Evolutionary conservation across 2,888 invertebrate species (phyloP).

Genomic region (Macrophya alboannulata): DNA sequence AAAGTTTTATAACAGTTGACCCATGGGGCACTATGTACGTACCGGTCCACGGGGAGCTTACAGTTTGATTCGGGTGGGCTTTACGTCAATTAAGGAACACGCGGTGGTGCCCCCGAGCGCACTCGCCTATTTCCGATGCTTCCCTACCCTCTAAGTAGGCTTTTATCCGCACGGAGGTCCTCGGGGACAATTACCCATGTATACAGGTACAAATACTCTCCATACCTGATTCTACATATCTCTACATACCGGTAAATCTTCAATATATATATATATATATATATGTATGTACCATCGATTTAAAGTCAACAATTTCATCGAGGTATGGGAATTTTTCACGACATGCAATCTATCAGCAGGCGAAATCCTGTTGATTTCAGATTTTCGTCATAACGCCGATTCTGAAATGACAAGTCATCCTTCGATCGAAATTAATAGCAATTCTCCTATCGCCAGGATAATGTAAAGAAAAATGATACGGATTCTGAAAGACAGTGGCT

Average conservation of each 20-base stretch:
- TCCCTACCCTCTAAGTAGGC: slow-evolving; percentile 20
- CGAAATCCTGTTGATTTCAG: too few species aligned
- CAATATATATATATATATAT: not conserved
- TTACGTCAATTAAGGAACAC: slow-evolving; percentile 67
- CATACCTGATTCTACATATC: not conserved
- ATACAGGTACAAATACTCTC: not conserved
- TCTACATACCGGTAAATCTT: not conserved
- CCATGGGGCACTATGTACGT: not conserved
- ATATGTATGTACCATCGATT: too few species aligned
- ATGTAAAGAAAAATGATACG: not conserved
- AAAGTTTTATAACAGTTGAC: not conserved
- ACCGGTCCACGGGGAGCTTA: slow-evolving; percentile 60
- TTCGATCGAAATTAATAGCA: too few species aligned
- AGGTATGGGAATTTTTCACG: too few species aligned
- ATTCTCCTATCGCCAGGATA: too few species aligned
- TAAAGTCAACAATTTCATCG: too few species aligned
- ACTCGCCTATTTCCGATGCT: slow-evolving; percentile 48
- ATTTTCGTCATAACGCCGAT: too few species aligned
- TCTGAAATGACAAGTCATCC: too few species aligned
- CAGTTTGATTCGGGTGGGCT: slow-evolving; percentile 66
- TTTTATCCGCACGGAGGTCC: slow-evolving; percentile 46
- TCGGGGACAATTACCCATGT: slow-evolving; percentile 40
- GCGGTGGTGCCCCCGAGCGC: slow-evolving; percentile 28
- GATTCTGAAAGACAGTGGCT: not conserved
- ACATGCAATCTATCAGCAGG: too few species aligned